These are phyloP conservation scores for Anolis carolinensis DNA, from an alignment of 2,113 vertebrate genomes.

Conservation along the genomic window DNA sequence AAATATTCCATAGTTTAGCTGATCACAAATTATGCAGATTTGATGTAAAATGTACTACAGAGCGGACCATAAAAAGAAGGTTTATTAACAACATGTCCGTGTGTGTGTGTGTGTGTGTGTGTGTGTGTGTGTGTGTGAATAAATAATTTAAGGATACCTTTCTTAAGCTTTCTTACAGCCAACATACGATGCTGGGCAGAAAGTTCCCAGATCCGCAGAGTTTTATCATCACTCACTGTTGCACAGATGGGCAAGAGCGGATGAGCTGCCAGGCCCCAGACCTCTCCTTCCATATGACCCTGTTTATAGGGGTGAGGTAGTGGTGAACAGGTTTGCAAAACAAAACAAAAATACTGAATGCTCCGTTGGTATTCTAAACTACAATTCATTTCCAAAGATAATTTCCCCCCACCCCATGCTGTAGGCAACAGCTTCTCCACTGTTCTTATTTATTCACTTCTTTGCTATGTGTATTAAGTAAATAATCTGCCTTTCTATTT, in stretches of 20 bases:
- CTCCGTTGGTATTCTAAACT: neutral
- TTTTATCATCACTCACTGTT: constrained; percentile 95
- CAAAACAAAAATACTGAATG: neutral
- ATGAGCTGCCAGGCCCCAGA: constrained; percentile 95
- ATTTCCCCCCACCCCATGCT: neutral
- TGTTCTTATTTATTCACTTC: neutral
- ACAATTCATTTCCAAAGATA: neutral
- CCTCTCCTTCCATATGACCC: constrained; percentile 98
- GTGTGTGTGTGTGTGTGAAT: neutral
- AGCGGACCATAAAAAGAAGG: neutral
- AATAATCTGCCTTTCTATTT: neutral
- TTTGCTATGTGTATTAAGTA: neutral
- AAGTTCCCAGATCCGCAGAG: constrained; percentile 95
- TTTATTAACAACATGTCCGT: neutral
- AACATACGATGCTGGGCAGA: constrained; percentile 96
- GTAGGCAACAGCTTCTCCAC: neutral
- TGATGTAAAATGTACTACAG: neutral
- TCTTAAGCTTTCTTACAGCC: constrained; percentile 96
- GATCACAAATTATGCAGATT: neutral
- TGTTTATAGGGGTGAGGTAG: constrained; percentile 58
- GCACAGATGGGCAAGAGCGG: constrained; percentile 94
- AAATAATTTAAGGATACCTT: constrained; percentile 76
- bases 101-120: no score
- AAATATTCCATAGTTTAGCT: neutral
- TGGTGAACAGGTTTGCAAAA: neutral